Evolutionary conservation across 1,140 invertebrate genomes (phyloP).

Genomic region (Drosophila orena): DNA sequence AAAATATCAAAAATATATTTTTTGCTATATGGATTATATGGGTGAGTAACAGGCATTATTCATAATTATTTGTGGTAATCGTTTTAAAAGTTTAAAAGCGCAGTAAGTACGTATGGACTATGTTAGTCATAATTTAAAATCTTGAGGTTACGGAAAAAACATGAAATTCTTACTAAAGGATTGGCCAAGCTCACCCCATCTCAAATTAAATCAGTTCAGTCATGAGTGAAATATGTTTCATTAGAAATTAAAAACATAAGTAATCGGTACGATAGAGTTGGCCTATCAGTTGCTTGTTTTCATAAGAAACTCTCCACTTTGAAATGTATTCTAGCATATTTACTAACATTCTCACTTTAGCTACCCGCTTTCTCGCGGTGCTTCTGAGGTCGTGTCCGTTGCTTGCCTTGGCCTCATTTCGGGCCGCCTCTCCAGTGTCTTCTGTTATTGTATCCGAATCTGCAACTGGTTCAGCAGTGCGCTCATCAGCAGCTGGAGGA

Average conservation of each 20-base stretch:
- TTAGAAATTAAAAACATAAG: neutral
- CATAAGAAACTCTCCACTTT: no score
- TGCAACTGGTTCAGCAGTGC: constrained; percentile 2
- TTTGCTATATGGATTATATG: neutral
- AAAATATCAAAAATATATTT: no score
- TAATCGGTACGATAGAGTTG: no score
- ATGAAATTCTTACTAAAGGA: no score
- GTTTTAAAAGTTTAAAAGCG: neutral
- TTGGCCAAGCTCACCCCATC: no score
- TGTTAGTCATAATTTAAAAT: neutral
- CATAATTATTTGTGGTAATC: neutral
- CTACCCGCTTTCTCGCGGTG: constrained; percentile 21
- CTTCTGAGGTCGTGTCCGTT: constrained; percentile 22
- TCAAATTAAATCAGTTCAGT: neutral
- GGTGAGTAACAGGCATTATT: constrained; percentile 1
- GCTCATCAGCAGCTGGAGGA: constrained; percentile 7
- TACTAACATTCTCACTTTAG: neutral
- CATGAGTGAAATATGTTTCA: neutral
- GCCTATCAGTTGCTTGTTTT: no score
- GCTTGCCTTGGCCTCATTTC: constrained; percentile 77
- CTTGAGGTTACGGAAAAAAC: neutral
- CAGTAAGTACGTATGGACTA: neutral
- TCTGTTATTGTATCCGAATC: constrained; percentile 11
- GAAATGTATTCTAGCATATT: no score
- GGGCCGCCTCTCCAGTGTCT: neutral